These are phyloP conservation scores for Saguinus midas DNA, from an alignment of 2,113 vertebrate species.

Conservation along the genomic window DNA sequence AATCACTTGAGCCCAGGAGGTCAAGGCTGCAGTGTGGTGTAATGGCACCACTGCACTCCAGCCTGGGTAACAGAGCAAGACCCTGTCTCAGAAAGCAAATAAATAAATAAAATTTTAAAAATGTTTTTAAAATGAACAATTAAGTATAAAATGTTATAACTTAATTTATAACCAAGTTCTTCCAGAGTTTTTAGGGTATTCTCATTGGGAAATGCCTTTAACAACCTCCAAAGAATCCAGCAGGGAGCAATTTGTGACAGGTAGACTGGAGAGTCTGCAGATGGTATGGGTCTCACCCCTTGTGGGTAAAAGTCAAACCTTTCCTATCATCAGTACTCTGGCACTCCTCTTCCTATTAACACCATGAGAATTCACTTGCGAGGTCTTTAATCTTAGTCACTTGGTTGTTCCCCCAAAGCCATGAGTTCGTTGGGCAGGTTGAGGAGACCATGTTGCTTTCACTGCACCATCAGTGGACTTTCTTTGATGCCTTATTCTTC, in stretches of 20 bases:
- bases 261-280: background rate
- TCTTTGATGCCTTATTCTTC: background rate
- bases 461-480: no score
- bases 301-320: background rate
- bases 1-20: background rate
- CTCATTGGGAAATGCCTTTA: background rate
- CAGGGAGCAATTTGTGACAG: background rate
- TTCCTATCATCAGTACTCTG: no score
- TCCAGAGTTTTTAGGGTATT: background rate
- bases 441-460: background rate
- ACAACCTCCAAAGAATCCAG: background rate
- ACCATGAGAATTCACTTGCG: background rate
- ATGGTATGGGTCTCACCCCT: background rate
- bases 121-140: background rate
- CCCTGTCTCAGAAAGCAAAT: background rate
- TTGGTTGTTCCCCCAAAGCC: background rate
- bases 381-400: background rate
- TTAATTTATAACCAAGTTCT: background rate
- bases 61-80: background rate
- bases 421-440: background rate
- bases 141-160: background rate
- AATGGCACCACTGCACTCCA: background rate
- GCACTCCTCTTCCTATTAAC: background rate
- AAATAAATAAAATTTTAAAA: no score
- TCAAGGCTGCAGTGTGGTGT: background rate